Evolutionary conservation across 2,888 invertebrate species (phyloP).

Genomic region (Caenorhabditis sp.): DNA sequence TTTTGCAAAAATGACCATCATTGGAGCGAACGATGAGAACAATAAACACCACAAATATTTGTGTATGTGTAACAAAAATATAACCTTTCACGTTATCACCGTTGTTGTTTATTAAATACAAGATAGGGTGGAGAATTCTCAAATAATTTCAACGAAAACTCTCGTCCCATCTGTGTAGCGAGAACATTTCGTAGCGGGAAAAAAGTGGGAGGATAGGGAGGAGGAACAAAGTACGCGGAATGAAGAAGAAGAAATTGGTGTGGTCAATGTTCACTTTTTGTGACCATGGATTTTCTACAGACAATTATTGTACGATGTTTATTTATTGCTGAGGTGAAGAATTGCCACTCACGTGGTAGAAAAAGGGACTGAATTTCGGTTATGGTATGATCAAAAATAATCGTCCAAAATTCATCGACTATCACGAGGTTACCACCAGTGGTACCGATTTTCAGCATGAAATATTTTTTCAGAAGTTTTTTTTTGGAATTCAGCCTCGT

Average conservation of each 20-base stretch:
- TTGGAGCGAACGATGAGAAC: too few species aligned
- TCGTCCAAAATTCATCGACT: too few species aligned
- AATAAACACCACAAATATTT: too few species aligned
- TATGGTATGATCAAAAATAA: too few species aligned
- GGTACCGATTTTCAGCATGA: too few species aligned
- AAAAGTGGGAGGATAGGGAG: slow-evolving; percentile 9
- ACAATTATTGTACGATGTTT: neutral
- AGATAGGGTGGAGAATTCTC: slow-evolving; percentile 7
- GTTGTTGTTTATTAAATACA: slow-evolving; percentile 6
- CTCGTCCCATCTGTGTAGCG: neutral
- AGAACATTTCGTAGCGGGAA: neutral
- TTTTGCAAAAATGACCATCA: neutral
- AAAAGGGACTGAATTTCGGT: too few species aligned
- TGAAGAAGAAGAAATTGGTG: neutral
- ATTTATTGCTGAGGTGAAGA: neutral
- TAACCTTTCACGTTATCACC: slow-evolving; percentile 4
- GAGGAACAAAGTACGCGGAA: slow-evolving; percentile 1
- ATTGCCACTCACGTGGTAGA: too few species aligned
- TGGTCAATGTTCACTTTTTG: slow-evolving; percentile 15
- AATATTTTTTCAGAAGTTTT: too few species aligned
- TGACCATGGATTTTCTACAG: neutral
- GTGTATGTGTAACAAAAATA: neutral
- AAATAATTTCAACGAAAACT: neutral
- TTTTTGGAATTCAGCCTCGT: too few species aligned
- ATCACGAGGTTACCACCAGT: too few species aligned